Evolutionary conservation across 2,888 invertebrate species (phyloP).

Genomic region (Trimorus sp.): DNA sequence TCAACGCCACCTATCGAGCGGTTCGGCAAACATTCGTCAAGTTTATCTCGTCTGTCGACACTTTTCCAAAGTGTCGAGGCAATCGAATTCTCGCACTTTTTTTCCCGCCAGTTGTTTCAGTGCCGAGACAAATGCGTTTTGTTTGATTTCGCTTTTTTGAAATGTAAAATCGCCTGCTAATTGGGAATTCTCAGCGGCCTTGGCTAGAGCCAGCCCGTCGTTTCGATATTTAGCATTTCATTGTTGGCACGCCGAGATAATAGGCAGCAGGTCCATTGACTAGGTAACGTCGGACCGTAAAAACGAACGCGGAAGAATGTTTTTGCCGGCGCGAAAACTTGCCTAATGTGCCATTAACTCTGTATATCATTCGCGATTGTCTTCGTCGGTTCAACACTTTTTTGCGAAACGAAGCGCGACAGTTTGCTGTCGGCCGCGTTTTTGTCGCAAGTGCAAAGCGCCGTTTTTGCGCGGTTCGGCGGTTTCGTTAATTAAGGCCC

Average conservation of each 20-base stretch:
- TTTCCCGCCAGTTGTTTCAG: conserved; percentile 2
- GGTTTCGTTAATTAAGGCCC: no score
- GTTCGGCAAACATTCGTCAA: background rate
- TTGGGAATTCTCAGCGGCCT: conserved; percentile 59
- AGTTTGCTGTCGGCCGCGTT: background rate
- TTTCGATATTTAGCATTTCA: conserved; percentile 60
- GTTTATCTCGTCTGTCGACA: background rate
- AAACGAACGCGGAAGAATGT: conserved; percentile 61
- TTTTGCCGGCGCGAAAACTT: conserved; percentile 34
- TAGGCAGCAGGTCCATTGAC: conserved; percentile 50
- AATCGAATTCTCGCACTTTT: background rate
- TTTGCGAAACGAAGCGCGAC: conserved; percentile 14
- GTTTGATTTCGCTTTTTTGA: conserved; percentile 59
- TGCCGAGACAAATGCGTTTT: conserved; percentile 33
- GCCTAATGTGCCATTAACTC: conserved; percentile 44
- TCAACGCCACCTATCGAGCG: no score
- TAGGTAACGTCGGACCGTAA: conserved; percentile 42
- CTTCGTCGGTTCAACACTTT: conserved; percentile 16
- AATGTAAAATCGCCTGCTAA: conserved; percentile 60
- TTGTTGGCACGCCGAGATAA: conserved; percentile 38
- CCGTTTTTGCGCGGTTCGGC: no score
- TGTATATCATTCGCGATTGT: conserved; percentile 37
- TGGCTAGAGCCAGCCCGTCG: conserved; percentile 51
- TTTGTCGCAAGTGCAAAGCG: no score
- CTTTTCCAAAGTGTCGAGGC: conserved; percentile 8